Base-by-base conservation (phyloP, 2,888 invertebrate species). In the Coleophora flavipennella region DNA sequence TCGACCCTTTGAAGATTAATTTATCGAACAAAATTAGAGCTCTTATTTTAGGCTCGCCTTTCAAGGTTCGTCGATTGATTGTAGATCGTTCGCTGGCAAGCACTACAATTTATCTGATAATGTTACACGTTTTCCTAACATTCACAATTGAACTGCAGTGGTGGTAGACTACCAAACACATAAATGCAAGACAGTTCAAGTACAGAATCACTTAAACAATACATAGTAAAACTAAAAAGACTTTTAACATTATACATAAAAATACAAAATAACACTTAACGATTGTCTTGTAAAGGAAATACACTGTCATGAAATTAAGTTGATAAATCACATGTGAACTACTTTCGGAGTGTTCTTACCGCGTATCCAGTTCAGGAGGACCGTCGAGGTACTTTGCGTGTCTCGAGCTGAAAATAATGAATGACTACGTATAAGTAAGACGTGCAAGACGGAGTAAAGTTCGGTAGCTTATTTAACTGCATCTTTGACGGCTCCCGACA, bases 291-390 rank as follows among this genome's bases (percentile, higher is more conserved):
- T 20, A 20, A 20, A 20, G 20, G 6, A 20, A 20, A 20, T 20
- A 20, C 20, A 4, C 20, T 20, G 3, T 20, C 20, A 20, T 20
- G 20, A 20, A 20, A 20, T 20, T 4, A 20, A 29, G 29, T 8
- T 9, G 29, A 4, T 29, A 49, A 44, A 61, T 81, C 64, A 86
- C 86, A 85, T 80, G 45, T 81, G 77, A 36, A 85, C 83, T 42
- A 88, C 87, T 78, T 88, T 89, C n/a, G 89, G 89, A 25, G 89
- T 89, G 58, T 90, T 91, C 65, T 89, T 91, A 46, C 93, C 93
- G 88, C 92, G 90, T 43, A 93, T 83, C 93, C 93, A 93, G 74
- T 93, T 92, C 48, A 93, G 75, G 36, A 94, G 87, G 45, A 92
- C 91, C 49, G 91, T 92, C 42, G 93, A 90, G 25, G 93, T 91